phyloP scores from a whole-genome alignment of 2,888 invertebrate species.

The Nebria brevicollis region DNA sequence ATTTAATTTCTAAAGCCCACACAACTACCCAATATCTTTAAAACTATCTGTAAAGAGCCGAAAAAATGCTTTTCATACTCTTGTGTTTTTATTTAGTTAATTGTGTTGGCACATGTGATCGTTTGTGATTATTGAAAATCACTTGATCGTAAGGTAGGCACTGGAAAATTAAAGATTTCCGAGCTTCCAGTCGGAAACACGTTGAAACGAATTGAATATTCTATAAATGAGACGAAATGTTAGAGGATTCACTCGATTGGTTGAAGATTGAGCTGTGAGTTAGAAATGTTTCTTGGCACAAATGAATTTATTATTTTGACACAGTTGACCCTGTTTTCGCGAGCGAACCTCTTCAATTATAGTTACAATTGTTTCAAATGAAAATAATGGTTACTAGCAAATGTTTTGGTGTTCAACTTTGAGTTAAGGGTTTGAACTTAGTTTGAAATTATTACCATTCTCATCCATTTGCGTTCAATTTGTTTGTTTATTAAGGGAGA shows the following conservation, averaged over 20 bases:
- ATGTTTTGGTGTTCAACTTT: background rate
- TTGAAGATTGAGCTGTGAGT: background rate
- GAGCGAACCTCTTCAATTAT: background rate
- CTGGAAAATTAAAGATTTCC: constrained; percentile 19
- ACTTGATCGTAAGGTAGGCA: constrained; percentile 20
- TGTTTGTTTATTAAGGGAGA: no score
- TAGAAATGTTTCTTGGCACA: constrained; percentile 5
- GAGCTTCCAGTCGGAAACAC: background rate
- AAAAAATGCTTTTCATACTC: background rate
- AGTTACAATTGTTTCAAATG: background rate
- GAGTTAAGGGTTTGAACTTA: background rate
- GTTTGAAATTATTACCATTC: background rate
- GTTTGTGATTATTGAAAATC: constrained; percentile 22
- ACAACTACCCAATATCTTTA: background rate
- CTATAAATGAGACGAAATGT: background rate
- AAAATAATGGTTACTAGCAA: background rate
- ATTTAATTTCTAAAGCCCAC: background rate
- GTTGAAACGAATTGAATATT: background rate
- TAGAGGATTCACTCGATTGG: background rate
- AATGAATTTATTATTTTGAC: background rate
- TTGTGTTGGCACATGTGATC: constrained; percentile 26
- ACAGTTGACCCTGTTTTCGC: background rate
- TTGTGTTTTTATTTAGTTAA: constrained; percentile 3
- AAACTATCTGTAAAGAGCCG: background rate
- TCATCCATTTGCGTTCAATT: background rate